These are phyloP conservation scores for Triplophysa tibetana DNA, from an alignment of 2,113 vertebrate species.

Conservation along the genomic window DNA sequence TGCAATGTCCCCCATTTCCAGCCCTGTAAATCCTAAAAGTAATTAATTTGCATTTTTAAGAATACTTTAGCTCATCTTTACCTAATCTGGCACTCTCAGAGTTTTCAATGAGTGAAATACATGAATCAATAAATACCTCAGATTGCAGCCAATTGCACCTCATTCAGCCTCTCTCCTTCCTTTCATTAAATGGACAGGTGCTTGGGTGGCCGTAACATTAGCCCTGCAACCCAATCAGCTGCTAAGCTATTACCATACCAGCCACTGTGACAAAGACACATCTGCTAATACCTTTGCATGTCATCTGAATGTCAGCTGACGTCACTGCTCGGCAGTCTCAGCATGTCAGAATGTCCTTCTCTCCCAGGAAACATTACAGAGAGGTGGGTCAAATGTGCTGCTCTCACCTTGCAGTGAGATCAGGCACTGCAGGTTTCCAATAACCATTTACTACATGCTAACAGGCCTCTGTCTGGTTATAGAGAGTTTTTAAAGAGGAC, in stretches of 20 bases:
- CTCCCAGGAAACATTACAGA: conserved; percentile 50
- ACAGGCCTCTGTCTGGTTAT: conserved; percentile 32
- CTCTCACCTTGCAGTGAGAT: conserved; percentile 46
- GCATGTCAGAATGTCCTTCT: conserved; percentile 44
- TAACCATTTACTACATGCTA: conserved; percentile 49
- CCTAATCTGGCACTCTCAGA: not conserved
- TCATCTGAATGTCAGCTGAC: conserved; percentile 35
- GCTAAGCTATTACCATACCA: conserved; percentile 53
- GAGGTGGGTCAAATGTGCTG: conserved; percentile 41
- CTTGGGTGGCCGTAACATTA: conserved; percentile 45
- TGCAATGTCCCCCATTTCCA: too few relatives aligned
- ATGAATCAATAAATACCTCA: conserved; percentile 21
- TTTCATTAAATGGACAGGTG: conserved; percentile 50
- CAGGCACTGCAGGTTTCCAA: conserved; percentile 45
- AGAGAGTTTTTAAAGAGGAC: not conserved
- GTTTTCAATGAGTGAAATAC: not conserved
- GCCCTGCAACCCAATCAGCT: conserved; percentile 44
- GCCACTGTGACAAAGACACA: conserved; percentile 50
- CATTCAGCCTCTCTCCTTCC: conserved; percentile 34
- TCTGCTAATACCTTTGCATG: conserved; percentile 55
- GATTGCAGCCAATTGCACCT: conserved; percentile 29
- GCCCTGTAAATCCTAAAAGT: not conserved
- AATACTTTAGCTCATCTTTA: not conserved
- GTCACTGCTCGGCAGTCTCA: conserved; percentile 34
- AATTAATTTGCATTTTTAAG: not conserved